phyloP scores from a whole-genome alignment of 2,113 vertebrate species.

The Argyrosomus japonicus region DNA sequence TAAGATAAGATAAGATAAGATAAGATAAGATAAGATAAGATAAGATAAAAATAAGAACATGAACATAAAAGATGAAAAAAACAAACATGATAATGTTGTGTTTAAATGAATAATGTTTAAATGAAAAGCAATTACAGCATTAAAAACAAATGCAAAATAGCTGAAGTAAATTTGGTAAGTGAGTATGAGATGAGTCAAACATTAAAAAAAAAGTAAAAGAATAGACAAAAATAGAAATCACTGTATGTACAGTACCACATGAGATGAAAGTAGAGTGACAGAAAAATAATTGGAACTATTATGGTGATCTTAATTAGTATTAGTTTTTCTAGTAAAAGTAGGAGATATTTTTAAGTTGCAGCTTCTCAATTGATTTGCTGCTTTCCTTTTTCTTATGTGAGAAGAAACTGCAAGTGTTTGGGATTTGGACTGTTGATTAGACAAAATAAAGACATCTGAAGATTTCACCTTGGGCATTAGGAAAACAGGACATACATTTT shows the following conservation, averaged over 20 bases:
- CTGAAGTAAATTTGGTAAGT: too few species aligned
- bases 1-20: slow-evolving; percentile 25
- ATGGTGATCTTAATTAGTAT: too few species aligned
- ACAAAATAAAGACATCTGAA: not conserved
- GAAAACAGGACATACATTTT: not conserved
- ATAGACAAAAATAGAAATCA: too few species aligned
- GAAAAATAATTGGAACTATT: too few species aligned
- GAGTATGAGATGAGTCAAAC: too few species aligned
- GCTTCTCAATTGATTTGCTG: not conserved
- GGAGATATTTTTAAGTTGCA: not conserved
- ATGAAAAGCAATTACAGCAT: not conserved
- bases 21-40: slow-evolving; percentile 8
- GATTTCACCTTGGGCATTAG: not conserved
- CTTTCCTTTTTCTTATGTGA: not conserved
- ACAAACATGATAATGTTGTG: too few species aligned
- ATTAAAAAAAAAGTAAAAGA: not conserved
- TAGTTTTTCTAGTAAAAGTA: too few species aligned
- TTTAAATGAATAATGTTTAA: not conserved
- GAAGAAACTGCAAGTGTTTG: not conserved
- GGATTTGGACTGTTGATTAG: too few species aligned
- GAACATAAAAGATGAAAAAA: not conserved
- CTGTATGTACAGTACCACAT: too few species aligned
- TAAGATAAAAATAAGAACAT: not conserved
- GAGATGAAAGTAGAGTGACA: too few species aligned
- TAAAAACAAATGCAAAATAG: not conserved